Percentiles rank a stretch among this genome's conserved stretches.
Conservation (phyloP, 1,140 invertebrate species). For the Coenobita brevimanus region DNA sequence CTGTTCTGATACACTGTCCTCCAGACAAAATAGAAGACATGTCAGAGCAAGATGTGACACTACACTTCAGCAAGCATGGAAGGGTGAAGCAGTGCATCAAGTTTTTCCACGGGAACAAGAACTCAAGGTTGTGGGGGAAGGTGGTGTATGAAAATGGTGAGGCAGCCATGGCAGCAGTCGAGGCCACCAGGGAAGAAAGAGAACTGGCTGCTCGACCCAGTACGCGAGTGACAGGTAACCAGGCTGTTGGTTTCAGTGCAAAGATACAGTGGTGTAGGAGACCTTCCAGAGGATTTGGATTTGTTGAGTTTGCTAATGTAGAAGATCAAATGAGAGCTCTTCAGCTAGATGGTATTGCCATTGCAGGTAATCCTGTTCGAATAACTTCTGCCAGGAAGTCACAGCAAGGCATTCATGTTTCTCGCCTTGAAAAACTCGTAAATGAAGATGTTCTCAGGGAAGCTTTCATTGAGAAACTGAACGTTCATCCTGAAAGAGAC, state of each 20-base stretch:
- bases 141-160: constrained; percentile 7
- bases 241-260: constrained; percentile 4
- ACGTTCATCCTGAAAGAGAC: background rate
- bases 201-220: background rate
- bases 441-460: constrained; percentile 23
- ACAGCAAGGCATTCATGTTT: background rate
- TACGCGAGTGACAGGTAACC: background rate
- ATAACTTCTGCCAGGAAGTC: constrained; percentile 3
- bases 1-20: constrained; percentile 14
- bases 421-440: background rate
- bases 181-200: background rate
- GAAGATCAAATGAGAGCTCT: constrained; percentile 19
- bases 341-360: background rate
- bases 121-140: constrained; percentile 19
- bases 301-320: constrained; percentile 24
- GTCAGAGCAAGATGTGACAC: background rate
- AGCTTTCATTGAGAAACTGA: constrained; percentile 6
- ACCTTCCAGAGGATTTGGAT: constrained; percentile 27
- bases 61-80: constrained; percentile 1
- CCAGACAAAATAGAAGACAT: background rate
- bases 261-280: constrained; percentile 38
- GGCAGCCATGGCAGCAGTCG: constrained; percentile 6
- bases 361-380: background rate
- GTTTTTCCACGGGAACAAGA: constrained; percentile 8
- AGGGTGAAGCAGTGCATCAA: constrained; percentile 19